A percentile compares a stretch with the other conserved stretches of the same genome.
These are phyloP conservation scores for Lepidocyrtoides sp. DNA, from an alignment of 2,888 invertebrate genomes.

Conservation along the genomic window DNA sequence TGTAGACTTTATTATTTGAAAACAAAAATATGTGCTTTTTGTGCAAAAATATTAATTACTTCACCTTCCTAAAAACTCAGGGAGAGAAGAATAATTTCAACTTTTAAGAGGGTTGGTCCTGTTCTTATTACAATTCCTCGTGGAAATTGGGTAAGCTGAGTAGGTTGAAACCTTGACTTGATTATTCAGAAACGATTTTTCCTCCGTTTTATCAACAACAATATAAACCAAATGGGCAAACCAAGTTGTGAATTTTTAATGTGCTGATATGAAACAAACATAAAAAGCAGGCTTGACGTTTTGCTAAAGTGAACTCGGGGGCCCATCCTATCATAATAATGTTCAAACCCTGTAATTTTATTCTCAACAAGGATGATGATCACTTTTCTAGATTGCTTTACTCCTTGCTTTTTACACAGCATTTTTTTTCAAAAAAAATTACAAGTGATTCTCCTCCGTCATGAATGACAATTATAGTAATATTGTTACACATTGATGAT, in stretches of 20 bases:
- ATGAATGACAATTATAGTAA: neutral
- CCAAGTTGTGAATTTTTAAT: constrained; percentile 66
- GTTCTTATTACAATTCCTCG: neutral
- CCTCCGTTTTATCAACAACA: constrained; percentile 43
- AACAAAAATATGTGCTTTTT: neutral
- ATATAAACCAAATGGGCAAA: constrained; percentile 40
- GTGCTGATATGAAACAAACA: constrained; percentile 35
- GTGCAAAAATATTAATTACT: constrained; percentile 16
- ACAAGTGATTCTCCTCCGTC: neutral
- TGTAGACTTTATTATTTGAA: neutral
- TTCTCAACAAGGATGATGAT: constrained; percentile 34
- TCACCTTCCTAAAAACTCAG: constrained; percentile 23
- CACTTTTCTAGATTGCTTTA: neutral
- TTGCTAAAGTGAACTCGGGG: neutral
- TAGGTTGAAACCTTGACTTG: constrained; percentile 68
- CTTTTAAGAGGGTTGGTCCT: neutral
- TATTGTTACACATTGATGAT: neutral
- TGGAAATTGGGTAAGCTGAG: constrained; percentile 55
- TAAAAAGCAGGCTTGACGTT: constrained; percentile 34
- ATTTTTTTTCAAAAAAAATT: neutral
- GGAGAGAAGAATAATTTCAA: constrained; percentile 14
- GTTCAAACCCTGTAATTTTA: constrained; percentile 40
- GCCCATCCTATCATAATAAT: neutral
- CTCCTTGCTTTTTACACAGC: neutral
- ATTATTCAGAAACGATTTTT: constrained; percentile 29